These are phyloP conservation scores for Imbricaverruca yamaguchii DNA, from an alignment of 2,888 invertebrate species.

Conservation along the genomic window DNA sequence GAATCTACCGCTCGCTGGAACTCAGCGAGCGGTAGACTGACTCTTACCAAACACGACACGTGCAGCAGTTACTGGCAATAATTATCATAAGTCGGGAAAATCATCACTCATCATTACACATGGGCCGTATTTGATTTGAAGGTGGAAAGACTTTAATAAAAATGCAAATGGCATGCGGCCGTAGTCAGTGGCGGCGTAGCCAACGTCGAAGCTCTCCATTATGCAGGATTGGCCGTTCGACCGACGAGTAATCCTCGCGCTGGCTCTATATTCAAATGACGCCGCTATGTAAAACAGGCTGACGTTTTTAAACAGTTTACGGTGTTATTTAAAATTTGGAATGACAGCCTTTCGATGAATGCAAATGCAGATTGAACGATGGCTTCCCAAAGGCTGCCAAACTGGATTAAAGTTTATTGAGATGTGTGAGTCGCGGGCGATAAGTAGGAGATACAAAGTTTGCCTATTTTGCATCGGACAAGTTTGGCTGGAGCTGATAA, in stretches of 20 bases:
- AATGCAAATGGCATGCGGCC: not conserved
- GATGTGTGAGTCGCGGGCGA: not conserved
- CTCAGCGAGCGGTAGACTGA: no score
- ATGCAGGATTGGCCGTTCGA: not conserved
- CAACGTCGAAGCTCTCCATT: not conserved
- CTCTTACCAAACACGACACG: not conserved
- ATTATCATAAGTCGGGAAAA: conserved; percentile 11
- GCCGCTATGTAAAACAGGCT: conserved; percentile 14
- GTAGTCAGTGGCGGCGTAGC: not conserved
- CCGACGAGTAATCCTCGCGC: not conserved
- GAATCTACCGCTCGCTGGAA: no score
- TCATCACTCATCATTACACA: conserved; percentile 20
- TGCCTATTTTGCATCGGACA: conserved; percentile 18
- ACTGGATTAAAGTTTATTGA: conserved; percentile 20
- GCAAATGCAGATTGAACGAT: conserved; percentile 20
- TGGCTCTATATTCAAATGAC: conserved; percentile 22
- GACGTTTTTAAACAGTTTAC: conserved; percentile 21
- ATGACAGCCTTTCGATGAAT: conserved; percentile 22
- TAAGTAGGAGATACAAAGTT: conserved; percentile 13
- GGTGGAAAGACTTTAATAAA: conserved; percentile 18
- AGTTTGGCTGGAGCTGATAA: conserved; percentile 13
- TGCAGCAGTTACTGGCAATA: not conserved
- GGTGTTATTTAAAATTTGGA: conserved; percentile 21
- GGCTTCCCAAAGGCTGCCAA: not conserved
- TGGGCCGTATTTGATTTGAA: conserved; percentile 13